Base-by-base conservation (phyloP, 2,888 invertebrate genomes). In the Caenorhabditis sulstoni region DNA sequence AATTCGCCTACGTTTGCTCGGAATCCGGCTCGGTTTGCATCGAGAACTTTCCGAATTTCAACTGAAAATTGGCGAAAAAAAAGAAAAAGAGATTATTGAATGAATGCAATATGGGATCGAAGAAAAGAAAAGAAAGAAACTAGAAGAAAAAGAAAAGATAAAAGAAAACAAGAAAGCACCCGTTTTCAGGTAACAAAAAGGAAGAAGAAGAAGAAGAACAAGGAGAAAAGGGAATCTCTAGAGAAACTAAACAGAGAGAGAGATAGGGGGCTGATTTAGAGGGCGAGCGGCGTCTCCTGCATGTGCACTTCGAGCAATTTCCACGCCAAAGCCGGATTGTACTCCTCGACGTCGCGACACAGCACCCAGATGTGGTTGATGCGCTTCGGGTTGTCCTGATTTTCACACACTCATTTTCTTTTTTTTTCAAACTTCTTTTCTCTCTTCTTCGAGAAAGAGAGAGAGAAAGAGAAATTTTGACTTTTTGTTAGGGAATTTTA, bases 311-410 rank as follows among this genome's bases (percentile, higher is more conserved):
- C 99, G 71, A 99, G 93, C 49, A 99, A 92, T 90, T 96, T 93
- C 99, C 99, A 99, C 0, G 98, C 98, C 0, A 97, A 95, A 87
- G 94, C 94, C 0, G 98, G 95, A 92, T 98, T 95, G 50, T 97
- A 91, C 91, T 98, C 97, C 81, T 94, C 93, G 23, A 95, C 95
- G 91, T 99, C 99, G 75, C 99, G 92, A 91, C 99, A 99, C 87
- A 99, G 92, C 2, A 97, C 98, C 99, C 99, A 99, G 41, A 97
- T 96, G 90, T 99, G 96, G 89, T 95, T 94, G 0, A 97, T 95
- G 64, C 96, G 92, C 93, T 97, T 94, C 16, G 99, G 95, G 92
- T 96, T 97, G 58, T 97, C 94, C 92, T 93, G 88, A 52, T n/a
- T n/a, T n/a, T n/a, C n/a, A n/a, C n/a, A n/a, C n/a, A n/a, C n/a